phyloP scores from a whole-genome alignment of 2,888 invertebrate species.

The Sepioteuthis lessoniana region DNA sequence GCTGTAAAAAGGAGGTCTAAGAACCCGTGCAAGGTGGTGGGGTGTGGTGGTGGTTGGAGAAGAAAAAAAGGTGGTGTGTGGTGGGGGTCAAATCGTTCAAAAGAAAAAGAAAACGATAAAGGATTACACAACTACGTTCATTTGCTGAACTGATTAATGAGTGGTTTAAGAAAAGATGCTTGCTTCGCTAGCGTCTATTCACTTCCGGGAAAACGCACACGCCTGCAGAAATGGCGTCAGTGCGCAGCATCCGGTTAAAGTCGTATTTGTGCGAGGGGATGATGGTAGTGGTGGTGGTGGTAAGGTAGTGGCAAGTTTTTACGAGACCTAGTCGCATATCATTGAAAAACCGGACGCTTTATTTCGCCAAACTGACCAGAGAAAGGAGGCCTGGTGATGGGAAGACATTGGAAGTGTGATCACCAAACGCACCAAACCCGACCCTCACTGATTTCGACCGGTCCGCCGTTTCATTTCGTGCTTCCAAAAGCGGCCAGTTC shows the following conservation, averaged over 20 bases:
- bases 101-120: background rate
- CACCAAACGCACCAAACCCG: background rate
- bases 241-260: background rate
- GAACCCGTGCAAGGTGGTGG: too few species aligned
- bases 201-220: background rate
- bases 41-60: too few species aligned
- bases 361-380: constrained; percentile 12
- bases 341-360: constrained; percentile 2
- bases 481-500: background rate
- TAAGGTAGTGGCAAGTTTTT: background rate
- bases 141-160: constrained; percentile 4
- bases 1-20: too few species aligned
- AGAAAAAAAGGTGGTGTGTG: too few species aligned
- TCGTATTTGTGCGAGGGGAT: background rate
- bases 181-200: background rate
- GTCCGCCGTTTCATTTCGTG: background rate
- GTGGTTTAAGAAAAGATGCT: constrained; percentile 4
- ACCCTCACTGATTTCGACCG: background rate
- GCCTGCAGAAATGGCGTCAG: background rate
- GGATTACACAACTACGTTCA: background rate
- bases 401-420: background rate
- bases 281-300: too few species aligned
- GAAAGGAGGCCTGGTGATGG: background rate
- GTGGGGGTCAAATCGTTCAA: too few species aligned
- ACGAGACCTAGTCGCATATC: background rate